Evolutionary conservation across 2,797 vertebrate genomes (phyloP), one percentile per base, ranked within the genome.

Genomic region (Megaceryle alcyon): DNA sequence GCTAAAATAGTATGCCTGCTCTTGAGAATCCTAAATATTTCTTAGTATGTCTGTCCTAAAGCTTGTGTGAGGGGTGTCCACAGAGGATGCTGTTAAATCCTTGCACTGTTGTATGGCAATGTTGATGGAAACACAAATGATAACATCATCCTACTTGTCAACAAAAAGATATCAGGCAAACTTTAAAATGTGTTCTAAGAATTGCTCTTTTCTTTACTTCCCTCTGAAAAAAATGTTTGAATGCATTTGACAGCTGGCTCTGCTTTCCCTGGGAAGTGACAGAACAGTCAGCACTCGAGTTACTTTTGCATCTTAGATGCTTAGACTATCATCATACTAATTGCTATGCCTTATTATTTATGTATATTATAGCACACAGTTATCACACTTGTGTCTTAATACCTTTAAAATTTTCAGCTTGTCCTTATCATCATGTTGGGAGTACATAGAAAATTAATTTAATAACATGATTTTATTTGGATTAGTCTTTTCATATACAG

Each of bases 1-100:
- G 44, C n/a, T 81, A 66, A 73, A 66, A 53, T 15, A 7, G n/a
- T 25, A 37, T 21, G 23, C 8, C 7, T 33, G 23, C 22, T 81
- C 28, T 66, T 60, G 9, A 37, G 37, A 59, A 60, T 66, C 44
- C 26, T 73, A 53, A 43, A n/a, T 17, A 19, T 51, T 26, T 65
- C 18, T 72, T 60, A 23, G 22, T 14, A 33, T 5, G 10, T 26
- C n/a, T 84, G 33, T 53, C 44, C 12, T 41, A 71, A 72, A 65
- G 66, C 28, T 44, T 5, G 29, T 15, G 16, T 2, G 3, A 25
- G 43, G 19, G 28, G 6, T 20, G 17, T 57, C 22, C 0, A 1
- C 59, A 53, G 33, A 53, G 46, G 21, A 6, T 79, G 53, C 39
- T 54, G 39, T 54, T 66, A 14, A 46, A 73, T 26, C 44, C 12